phyloP scores from a whole-genome alignment of 2,888 invertebrate species.

The Caenorhabditis doughertyi region DNA sequence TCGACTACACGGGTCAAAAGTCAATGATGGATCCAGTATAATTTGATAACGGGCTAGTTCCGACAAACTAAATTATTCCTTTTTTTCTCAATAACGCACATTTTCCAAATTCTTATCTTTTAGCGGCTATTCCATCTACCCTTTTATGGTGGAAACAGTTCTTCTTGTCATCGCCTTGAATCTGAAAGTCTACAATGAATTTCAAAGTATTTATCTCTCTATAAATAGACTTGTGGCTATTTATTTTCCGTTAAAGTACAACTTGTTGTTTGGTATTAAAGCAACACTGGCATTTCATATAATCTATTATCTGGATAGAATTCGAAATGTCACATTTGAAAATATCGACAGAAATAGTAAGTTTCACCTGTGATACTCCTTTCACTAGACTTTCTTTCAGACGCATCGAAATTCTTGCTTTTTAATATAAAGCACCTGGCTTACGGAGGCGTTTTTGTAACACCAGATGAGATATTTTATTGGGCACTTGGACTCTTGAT shows the following conservation, averaged over 20 bases:
- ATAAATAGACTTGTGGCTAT: constrained; percentile 42
- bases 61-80: too few species aligned
- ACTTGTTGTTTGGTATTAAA: constrained; percentile 17
- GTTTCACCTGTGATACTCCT: background rate
- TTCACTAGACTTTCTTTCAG: background rate
- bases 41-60: too few species aligned
- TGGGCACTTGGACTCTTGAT: constrained; percentile 13
- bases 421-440: constrained; percentile 33
- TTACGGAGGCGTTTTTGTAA: constrained; percentile 18
- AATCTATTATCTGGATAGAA: constrained; percentile 3
- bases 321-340: constrained; percentile 15
- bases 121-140: constrained; percentile 38
- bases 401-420: background rate
- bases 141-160: constrained; percentile 15
- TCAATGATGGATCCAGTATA: too few species aligned
- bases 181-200: constrained; percentile 43
- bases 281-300: constrained; percentile 11
- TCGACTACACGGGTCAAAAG: too few species aligned
- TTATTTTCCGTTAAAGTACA: constrained; percentile 37
- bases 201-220: constrained; percentile 27
- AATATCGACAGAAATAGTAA: constrained; percentile 5
- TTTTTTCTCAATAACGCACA: too few species aligned
- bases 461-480: constrained; percentile 2
- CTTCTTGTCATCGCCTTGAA: constrained; percentile 23
- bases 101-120: too few species aligned